These are phyloP conservation scores for Dinothrombium tinctorium DNA, from an alignment of 1,140 invertebrate genomes.

Conservation along the genomic window DNA sequence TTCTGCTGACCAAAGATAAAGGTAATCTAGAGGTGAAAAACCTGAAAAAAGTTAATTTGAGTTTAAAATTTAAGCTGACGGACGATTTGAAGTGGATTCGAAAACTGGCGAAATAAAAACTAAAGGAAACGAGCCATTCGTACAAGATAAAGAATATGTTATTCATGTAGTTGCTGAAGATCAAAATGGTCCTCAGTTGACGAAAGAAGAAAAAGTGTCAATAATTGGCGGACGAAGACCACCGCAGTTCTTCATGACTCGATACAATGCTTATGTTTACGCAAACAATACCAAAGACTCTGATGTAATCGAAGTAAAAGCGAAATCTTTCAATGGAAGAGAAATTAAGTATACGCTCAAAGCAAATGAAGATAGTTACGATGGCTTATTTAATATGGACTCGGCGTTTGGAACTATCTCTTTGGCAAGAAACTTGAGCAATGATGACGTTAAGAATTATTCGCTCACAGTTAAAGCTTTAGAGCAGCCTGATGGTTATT, in stretches of 20 bases:
- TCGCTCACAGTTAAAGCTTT: conserved; percentile 72
- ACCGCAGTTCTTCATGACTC: conserved; percentile 77
- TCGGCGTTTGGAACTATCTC: conserved; percentile 78
- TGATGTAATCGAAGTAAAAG: conserved; percentile 84
- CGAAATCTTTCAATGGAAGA: conserved; percentile 79
- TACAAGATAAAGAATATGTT: conserved; percentile 85
- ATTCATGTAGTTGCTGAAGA: conserved; percentile 86
- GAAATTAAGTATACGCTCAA: conserved; percentile 81
- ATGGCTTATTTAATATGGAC: conserved; percentile 81
- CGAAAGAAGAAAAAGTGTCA: conserved; percentile 63
- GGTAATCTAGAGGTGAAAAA: conserved; percentile 25
- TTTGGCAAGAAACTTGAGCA: conserved; percentile 76
- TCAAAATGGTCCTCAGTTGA: conserved; percentile 74
- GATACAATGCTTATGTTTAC: conserved; percentile 76
- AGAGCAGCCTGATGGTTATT: conserved; percentile 83
- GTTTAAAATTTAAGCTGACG: conserved; percentile 28
- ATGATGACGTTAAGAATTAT: conserved; percentile 79
- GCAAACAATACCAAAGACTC: conserved; percentile 89
- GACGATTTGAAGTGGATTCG: conserved; percentile 65
- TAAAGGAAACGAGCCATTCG: conserved; percentile 64
- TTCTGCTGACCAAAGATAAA: conserved; percentile 73
- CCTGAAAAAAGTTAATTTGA: not conserved
- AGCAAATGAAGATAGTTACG: conserved; percentile 72
- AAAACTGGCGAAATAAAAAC: conserved; percentile 73
- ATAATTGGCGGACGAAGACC: conserved; percentile 79